Evolutionary conservation across 2,797 vertebrate species (phyloP), one percentile per base, ranked within the genome.

Genomic region (Manis pentadactyla): DNA sequence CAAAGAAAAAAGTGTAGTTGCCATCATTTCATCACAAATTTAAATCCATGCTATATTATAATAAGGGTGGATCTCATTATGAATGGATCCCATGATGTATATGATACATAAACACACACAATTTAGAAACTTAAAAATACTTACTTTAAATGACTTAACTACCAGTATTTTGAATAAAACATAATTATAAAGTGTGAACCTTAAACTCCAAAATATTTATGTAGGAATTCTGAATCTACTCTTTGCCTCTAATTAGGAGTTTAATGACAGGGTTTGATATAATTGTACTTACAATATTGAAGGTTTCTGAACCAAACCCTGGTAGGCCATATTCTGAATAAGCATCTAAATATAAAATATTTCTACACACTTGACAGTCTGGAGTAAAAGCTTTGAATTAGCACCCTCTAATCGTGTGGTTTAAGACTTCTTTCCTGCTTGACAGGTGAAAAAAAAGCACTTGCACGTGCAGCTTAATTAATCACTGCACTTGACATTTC

Each of bases 401-500:
- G 96, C 88, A 97, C 96, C 95, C 77, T 96, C 97, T 98, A 98
- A 98, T 98, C 98, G 98, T 97, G 97, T 95, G 93, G 95, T 46
- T 8, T 96, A 97, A 98, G 98, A 98, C 98, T 97, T 98, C 97
- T 98, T 95, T 98, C 98, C 98, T 96, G 97, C 97, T 98, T 99
- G 99, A 99, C 99, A 99, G 99, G 99, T 99, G 99, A 99, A 95
- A 95, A 93, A 98, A 98, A 98, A 99, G 98, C 98, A 98, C 98
- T 98, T 98, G 98, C 99, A 99, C 99, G 98, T 99, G 99, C 99
- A 99, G 98, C 98, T 99, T 98, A 99, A 99, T 99, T 99, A 99
- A 99, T 99, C 98, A 99, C 97, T 98, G 98, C 98, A 99, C 99
- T 99, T 99, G 99, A 99, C 99, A 96, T 98, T 98, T 98, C 98